Base-by-base conservation (phyloP, 2,888 invertebrate genomes). In the Papilio gigon region DNA sequence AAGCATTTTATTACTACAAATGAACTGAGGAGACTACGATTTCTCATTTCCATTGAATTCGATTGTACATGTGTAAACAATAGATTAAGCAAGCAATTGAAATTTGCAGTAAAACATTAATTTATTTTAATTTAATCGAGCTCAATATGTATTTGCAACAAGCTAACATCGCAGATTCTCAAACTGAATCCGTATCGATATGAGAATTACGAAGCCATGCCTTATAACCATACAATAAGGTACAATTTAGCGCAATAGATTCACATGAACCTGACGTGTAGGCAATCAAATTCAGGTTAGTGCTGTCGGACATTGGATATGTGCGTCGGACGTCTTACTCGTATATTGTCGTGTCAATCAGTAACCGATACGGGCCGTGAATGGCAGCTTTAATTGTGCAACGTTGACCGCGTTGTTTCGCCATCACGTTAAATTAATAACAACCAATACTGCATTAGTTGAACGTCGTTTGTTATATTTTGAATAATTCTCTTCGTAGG, bases 321-420 rank as follows among this genome's bases (percentile, higher is more conserved):
- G 65, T 58, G 63, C 69, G 69, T 59, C 60, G 59, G 47, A 50
- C 67, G 64, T 69, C 70, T 71, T 70, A 71, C 68, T 58, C 47
- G 27, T 65, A 71, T 68, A 73, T 75, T 71, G 74, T 71, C 68
- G 67, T 70, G 71, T 74, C 74, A 72, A 67, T 74, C 73, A 73
- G 65, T 67, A 61, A 67, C 65, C 70, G 58, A 68, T 60, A 71
- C 62, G 62, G 68, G 25, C 22, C 60, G 61, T 70, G 71, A 70
- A 73, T 71, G 70, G 67, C 42, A 44, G 42, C 50, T 67, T 61
- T 71, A 73, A 73, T 72, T 74, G 72, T 70, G 72, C 73, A 71
- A 71, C 68, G 68, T 67, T 53, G 71, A 69, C 68, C 67, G 68
- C 37, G 60, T 59, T 47, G 47, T 25, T 22, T 27, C 2, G 50